Evolutionary conservation across 23 tunicate genomes (phyloP).

Genomic region (Diplosoma virens): DNA sequence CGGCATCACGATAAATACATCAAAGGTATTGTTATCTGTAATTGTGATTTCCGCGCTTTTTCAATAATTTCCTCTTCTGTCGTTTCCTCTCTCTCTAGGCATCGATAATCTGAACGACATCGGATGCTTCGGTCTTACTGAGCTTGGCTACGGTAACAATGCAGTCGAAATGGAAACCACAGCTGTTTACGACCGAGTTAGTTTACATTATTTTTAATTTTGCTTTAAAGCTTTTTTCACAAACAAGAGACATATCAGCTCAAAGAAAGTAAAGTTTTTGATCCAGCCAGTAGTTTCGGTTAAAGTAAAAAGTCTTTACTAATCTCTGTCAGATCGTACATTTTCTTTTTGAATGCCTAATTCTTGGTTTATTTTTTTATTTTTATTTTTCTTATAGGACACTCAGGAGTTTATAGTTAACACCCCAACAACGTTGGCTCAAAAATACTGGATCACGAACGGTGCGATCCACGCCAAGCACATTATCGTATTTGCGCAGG

Average conservation of each 20-base stretch:
- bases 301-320: no score
- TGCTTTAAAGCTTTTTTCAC: no score
- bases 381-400: constrained; percentile 34
- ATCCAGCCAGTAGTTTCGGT: no score
- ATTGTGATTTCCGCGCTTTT: not conserved
- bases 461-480: constrained; percentile 96
- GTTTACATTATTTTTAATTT: no score
- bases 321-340: no score
- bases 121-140: constrained; percentile 95
- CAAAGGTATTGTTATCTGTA: constrained; percentile 41
- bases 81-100: constrained; percentile 34
- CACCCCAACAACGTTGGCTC: constrained; percentile 91
- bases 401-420: constrained; percentile 88
- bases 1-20: constrained; percentile 75
- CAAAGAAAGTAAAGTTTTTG: no score
- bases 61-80: not conserved
- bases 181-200: constrained; percentile 67
- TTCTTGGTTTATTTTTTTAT: no score
- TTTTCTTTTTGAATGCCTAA: no score
- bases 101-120: constrained; percentile 83
- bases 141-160: constrained; percentile 93
- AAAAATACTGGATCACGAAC: constrained; percentile 98
- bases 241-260: no score
- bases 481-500: constrained; percentile 91
- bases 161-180: constrained; percentile 99